A percentile compares a stretch with the other conserved stretches of the same genome.
Evolutionary conservation across 1,140 invertebrate species (phyloP).

Genomic region (Piezodorus guildinii): DNA sequence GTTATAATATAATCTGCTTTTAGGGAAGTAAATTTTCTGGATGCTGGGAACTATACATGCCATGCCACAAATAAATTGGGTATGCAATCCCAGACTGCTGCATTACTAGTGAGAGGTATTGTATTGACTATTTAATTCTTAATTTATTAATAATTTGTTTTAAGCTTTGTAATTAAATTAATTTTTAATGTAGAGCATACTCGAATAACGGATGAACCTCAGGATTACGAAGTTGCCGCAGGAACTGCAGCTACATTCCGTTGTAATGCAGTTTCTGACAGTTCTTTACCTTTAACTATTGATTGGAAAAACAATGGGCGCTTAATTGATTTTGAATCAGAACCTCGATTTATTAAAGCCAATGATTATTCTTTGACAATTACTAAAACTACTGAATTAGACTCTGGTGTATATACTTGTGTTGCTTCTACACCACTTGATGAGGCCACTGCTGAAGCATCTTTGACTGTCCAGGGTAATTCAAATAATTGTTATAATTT

Average conservation of each 20-base stretch:
- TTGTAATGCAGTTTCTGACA: conserved; percentile 81
- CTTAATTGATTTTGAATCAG: conserved; percentile 73
- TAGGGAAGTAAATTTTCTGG: conserved; percentile 64
- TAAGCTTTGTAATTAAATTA: conserved; percentile 16
- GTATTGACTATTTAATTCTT: neutral
- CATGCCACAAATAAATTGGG: conserved; percentile 89
- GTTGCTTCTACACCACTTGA: conserved; percentile 85
- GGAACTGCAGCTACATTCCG: conserved; percentile 82
- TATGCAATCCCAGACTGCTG: conserved; percentile 57
- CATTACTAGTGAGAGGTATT: conserved; percentile 65
- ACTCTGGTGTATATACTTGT: conserved; percentile 93
- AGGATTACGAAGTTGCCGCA: conserved; percentile 82
- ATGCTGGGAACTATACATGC: conserved; percentile 83
- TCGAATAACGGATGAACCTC: conserved; percentile 69
- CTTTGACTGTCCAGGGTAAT: conserved; percentile 78
- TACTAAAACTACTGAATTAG: conserved; percentile 82
- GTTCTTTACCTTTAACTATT: conserved; percentile 64
- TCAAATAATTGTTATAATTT: conserved; percentile 7
- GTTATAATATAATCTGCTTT: conserved; percentile 21
- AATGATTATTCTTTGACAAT: conserved; percentile 89
- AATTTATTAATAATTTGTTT: neutral
- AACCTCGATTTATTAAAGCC: conserved; percentile 68
- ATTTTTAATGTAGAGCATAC: conserved; percentile 51
- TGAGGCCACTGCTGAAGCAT: conserved; percentile 67
- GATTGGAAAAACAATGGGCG: conserved; percentile 79